These are phyloP conservation scores for Cheilosia impressa DNA, from an alignment of 2,888 invertebrate genomes.

Conservation along the genomic window DNA sequence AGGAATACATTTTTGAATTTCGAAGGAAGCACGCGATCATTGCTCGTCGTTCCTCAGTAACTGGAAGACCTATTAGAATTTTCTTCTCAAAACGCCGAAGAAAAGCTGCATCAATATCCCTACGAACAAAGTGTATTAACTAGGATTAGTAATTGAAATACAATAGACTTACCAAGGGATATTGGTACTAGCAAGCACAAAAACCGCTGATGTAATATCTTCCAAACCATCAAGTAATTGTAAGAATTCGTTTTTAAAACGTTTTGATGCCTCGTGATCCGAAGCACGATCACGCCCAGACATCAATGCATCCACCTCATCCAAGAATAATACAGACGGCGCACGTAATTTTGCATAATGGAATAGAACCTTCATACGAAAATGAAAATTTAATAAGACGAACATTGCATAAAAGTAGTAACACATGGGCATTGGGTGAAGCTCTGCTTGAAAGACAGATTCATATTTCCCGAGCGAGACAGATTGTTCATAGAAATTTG, in stretches of 20 bases:
- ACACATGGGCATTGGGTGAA: too few relatives aligned
- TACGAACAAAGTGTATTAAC: constrained; percentile 79
- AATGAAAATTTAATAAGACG: not conserved
- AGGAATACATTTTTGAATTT: constrained; percentile 79
- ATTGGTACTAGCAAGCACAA: constrained; percentile 93
- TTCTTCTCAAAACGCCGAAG: constrained; percentile 94
- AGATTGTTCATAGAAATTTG: too few relatives aligned
- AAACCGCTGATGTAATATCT: constrained; percentile 86
- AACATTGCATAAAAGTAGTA: too few relatives aligned
- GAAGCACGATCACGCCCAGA: constrained; percentile 86
- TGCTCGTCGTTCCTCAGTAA: constrained; percentile 86
- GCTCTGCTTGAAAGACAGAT: too few relatives aligned
- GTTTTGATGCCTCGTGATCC: constrained; percentile 93
- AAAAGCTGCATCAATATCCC: constrained; percentile 95
- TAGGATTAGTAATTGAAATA: not conserved
- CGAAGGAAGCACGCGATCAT: constrained; percentile 88
- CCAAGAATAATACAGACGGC: constrained; percentile 96
- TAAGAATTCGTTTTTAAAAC: constrained; percentile 95
- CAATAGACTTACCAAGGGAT: constrained; percentile 89
- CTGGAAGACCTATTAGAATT: constrained; percentile 91
- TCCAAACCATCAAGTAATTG: constrained; percentile 93
- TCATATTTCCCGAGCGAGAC: too few relatives aligned
- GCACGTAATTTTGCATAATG: constrained; percentile 93
- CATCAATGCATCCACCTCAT: constrained; percentile 95
- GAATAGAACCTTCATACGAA: constrained; percentile 88